These are phyloP conservation scores for Scortum barcoo DNA, from an alignment of 2,113 vertebrate species.

Conservation along the genomic window DNA sequence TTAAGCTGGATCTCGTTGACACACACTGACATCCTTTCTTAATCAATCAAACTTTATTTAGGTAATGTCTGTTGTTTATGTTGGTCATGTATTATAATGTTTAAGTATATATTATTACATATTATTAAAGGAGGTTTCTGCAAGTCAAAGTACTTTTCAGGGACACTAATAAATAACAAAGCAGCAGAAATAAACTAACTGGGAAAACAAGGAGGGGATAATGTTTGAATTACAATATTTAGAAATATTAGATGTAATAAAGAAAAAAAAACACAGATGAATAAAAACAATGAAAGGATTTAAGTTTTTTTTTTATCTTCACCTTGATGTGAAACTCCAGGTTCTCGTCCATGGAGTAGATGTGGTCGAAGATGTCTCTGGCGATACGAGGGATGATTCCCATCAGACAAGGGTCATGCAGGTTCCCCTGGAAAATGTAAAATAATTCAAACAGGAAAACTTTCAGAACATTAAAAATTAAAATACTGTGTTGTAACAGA, in stretches of 20 bases:
- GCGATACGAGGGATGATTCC: conserved; percentile 96
- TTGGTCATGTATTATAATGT: no score
- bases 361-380: conserved; percentile 96
- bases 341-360: conserved; percentile 99
- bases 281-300: no score
- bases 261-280: no score
- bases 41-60: neutral
- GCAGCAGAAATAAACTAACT: neutral
- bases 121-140: neutral
- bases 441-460: neutral
- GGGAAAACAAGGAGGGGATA: neutral
- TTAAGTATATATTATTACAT: neutral
- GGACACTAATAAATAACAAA: neutral
- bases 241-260: no score
- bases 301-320: no score
- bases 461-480: no score
- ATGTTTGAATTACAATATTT: no score
- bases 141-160: neutral
- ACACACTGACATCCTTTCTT: no score
- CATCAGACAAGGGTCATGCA: conserved; percentile 91
- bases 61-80: neutral
- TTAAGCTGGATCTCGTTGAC: no score
- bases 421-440: conserved; percentile 86
- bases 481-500: no score
- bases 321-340: conserved; percentile 99